These are phyloP conservation scores for Eudyptes chrysolophus DNA, from an alignment of 2,113 vertebrate species.

Conservation along the genomic window DNA sequence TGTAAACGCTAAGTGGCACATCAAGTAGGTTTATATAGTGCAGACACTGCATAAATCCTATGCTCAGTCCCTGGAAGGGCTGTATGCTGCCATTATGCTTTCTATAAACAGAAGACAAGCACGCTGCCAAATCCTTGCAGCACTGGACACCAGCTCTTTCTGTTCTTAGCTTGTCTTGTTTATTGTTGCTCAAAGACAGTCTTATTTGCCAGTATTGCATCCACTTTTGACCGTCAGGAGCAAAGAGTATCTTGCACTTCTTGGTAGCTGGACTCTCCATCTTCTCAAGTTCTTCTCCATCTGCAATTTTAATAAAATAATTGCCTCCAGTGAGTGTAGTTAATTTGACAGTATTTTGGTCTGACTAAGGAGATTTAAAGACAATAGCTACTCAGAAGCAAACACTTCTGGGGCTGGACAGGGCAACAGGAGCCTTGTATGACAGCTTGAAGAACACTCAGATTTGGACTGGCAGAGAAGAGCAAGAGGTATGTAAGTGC, in stretches of 20 bases:
- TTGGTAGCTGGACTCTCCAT: neutral
- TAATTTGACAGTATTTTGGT: neutral
- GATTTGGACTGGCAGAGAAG: neutral
- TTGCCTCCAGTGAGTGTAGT: neutral
- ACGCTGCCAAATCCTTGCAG: constrained; percentile 39
- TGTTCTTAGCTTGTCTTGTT: constrained; percentile 41
- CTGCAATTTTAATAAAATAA: neutral
- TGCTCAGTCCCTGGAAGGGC: neutral
- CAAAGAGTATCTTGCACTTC: neutral
- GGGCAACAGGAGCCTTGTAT: neutral
- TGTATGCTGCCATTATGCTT: constrained; percentile 9
- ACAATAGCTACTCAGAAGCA: neutral
- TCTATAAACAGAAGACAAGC: constrained; percentile 52
- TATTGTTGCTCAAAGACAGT: constrained; percentile 6
- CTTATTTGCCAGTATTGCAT: neutral
- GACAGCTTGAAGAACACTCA: neutral
- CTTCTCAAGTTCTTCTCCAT: neutral
- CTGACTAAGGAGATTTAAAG: neutral
- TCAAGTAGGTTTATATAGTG: neutral
- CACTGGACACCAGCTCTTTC: neutral
- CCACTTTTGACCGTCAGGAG: neutral
- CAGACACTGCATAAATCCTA: constrained; percentile 45
- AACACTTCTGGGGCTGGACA: neutral
- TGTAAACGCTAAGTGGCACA: constrained; percentile 9
- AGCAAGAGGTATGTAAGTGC: neutral